These are phyloP conservation scores for Athetis lepigone DNA, from an alignment of 2,888 invertebrate species.

Conservation along the genomic window DNA sequence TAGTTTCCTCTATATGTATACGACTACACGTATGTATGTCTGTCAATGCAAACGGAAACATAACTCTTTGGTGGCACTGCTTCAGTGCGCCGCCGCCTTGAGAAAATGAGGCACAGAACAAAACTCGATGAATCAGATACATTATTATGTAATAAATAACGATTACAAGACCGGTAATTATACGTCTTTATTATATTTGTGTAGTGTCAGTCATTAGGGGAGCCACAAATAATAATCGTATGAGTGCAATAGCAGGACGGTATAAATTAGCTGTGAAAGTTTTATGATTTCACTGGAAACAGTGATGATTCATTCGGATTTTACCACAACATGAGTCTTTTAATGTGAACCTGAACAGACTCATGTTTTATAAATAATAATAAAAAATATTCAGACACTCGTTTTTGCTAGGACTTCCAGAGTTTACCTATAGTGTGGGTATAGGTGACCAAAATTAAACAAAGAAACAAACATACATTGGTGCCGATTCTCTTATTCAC, in stretches of 20 bases:
- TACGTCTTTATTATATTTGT: conserved; percentile 10
- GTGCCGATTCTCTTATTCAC: too few species aligned
- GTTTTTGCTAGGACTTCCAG: too few species aligned
- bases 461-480: too few species aligned
- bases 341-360: too few species aligned
- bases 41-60: conserved; percentile 73
- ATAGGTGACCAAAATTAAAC: too few species aligned
- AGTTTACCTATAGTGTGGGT: too few species aligned
- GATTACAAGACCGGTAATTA: conserved; percentile 1
- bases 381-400: not conserved
- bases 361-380: too few species aligned
- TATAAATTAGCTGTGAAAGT: conserved; percentile 41
- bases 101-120: conserved; percentile 66
- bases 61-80: conserved; percentile 64
- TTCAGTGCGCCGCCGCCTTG: conserved; percentile 63
- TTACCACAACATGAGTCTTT: conserved; percentile 8
- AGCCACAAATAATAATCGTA: not conserved
- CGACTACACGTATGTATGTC: conserved; percentile 51
- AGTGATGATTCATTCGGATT: conserved; percentile 31
- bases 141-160: conserved; percentile 7
- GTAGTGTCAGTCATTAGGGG: conserved; percentile 9
- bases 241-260: conserved; percentile 12
- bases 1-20: conserved; percentile 56
- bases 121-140: conserved; percentile 43
- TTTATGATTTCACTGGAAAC: conserved; percentile 16